Base-by-base conservation (phyloP, 1,140 invertebrate species). In the Centruroides sculpturatus region DNA sequence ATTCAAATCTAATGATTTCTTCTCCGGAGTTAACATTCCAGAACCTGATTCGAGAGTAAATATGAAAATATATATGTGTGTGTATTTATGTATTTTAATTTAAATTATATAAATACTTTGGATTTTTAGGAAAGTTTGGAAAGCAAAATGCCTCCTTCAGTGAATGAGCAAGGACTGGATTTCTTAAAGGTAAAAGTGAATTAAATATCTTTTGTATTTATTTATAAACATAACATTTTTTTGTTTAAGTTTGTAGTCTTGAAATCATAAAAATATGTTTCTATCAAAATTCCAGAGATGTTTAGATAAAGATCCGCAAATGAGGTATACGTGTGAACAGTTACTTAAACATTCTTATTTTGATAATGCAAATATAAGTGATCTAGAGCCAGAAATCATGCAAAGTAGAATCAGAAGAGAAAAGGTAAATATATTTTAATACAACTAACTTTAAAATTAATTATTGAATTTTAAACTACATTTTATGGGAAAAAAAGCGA, bases 1-100 rank as follows among this genome's bases (percentile, higher is more conserved):
- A 67, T 98, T 98, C 73, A 88, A 87, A 63, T 85, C 85, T 64
- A 99, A 99, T 70, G 87, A 94, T 68, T 98, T 97, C 74, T 98
- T 92, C 71, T 75, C 76, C 59, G 83, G 87, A 71, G 89, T 95
- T 11, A 72, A 63, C 1, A 86, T 93, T 66, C 94, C 94, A 1
- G 89, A 92, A 63, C 84, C 83, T 8, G 78, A 89, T 34, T 71
- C 77, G 47, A 67, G 73, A 41, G 63, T 64, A 61, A 59, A 53
- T 57, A 35, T 12, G 41, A 23, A 23, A 36, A 6, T 6, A 41
- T n/a, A n/a, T n/a, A n/a, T 23, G 23, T 23, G 23, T 23, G 23
- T 23, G 23, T 23, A 23, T 23, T 23, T 23, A 23, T 23, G 23
- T 23, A 23, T 23, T 23, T 23, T 23, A 13, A 56, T n/a, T 56